phyloP scores from a whole-genome alignment of 1,140 invertebrate genomes.

The Drosophila rufa region DNA sequence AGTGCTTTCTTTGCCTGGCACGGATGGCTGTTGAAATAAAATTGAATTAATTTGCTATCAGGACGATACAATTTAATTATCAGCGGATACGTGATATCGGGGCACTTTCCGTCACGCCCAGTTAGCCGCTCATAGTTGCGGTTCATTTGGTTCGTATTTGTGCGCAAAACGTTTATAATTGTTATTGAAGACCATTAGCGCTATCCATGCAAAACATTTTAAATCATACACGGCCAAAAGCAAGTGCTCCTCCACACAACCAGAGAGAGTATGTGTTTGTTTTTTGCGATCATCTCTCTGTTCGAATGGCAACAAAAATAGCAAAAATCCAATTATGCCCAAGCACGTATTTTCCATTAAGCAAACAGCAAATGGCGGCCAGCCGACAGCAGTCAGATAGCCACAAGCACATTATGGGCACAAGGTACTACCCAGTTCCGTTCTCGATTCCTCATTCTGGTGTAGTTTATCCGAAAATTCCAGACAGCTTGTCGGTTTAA shows the following conservation, averaged over 20 bases:
- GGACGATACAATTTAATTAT: constrained; percentile 47
- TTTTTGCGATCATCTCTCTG: constrained; percentile 35
- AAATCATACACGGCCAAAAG: constrained; percentile 43
- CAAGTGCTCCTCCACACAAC: constrained; percentile 14
- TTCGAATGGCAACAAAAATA: constrained; percentile 52
- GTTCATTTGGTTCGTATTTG: constrained; percentile 31
- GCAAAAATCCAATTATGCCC: constrained; percentile 73
- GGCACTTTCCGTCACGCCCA: constrained; percentile 10
- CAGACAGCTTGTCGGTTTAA: background rate
- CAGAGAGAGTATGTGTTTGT: constrained; percentile 4
- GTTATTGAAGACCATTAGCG: constrained; percentile 56
- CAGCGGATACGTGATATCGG: constrained; percentile 31
- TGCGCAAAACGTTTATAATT: constrained; percentile 36
- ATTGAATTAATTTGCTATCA: constrained; percentile 51
- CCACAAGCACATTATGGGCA: constrained; percentile 51
- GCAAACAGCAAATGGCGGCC: constrained; percentile 61
- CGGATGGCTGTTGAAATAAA: constrained; percentile 27
- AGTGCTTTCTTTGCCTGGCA: constrained; percentile 19
- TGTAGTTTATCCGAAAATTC: constrained; percentile 7
- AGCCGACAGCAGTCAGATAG: constrained; percentile 48
- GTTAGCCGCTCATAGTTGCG: constrained; percentile 25
- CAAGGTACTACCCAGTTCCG: constrained; percentile 36
- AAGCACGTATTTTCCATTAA: constrained; percentile 79
- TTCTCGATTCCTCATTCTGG: constrained; percentile 6
- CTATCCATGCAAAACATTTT: constrained; percentile 54